Percentiles rank a stretch among this genome's conserved stretches.
Evolutionary conservation across 2,888 invertebrate genomes (phyloP).

Genomic region (Scaptomyza polygonia): DNA sequence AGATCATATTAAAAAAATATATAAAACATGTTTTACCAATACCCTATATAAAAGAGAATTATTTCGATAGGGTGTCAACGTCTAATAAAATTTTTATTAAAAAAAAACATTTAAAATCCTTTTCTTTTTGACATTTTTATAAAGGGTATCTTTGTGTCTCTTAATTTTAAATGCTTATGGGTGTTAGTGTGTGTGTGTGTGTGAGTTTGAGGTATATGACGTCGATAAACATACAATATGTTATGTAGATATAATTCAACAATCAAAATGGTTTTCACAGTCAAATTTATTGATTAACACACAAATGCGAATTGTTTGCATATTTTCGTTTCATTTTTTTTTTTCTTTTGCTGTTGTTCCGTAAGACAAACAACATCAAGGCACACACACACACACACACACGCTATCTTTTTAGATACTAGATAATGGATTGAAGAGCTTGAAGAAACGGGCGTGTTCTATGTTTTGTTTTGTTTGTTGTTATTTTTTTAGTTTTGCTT

Average conservation of each 20-base stretch:
- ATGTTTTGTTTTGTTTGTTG: conserved; percentile 37
- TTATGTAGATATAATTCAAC: conserved; percentile 65
- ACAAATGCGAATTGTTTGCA: conserved; percentile 79
- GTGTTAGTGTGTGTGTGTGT: no score
- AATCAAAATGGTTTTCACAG: conserved; percentile 79
- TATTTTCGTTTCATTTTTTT: conserved; percentile 57
- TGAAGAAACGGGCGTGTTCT: conserved; percentile 49
- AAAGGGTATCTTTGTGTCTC: conserved; percentile 28
- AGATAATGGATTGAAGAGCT: conserved; percentile 31
- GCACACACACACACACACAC: conserved; percentile 34
- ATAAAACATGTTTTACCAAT: conserved; percentile 20
- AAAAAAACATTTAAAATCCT: not conserved
- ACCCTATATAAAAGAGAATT: conserved; percentile 4
- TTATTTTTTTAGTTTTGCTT: conserved; percentile 7
- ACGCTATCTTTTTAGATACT: conserved; percentile 22
- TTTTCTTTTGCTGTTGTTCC: conserved; percentile 36
- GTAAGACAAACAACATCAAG: conserved; percentile 53
- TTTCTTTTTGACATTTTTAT: not conserved
- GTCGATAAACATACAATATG: conserved; percentile 27
- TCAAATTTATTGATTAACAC: conserved; percentile 80
- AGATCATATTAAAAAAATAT: conserved; percentile 17
- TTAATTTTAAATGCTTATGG: no score
- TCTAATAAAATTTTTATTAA: not conserved
- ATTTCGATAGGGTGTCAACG: not conserved
- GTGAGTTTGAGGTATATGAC: conserved; percentile 43